phyloP scores from a whole-genome alignment of 2,113 vertebrate species.

The Ranitomeya variabilis region DNA sequence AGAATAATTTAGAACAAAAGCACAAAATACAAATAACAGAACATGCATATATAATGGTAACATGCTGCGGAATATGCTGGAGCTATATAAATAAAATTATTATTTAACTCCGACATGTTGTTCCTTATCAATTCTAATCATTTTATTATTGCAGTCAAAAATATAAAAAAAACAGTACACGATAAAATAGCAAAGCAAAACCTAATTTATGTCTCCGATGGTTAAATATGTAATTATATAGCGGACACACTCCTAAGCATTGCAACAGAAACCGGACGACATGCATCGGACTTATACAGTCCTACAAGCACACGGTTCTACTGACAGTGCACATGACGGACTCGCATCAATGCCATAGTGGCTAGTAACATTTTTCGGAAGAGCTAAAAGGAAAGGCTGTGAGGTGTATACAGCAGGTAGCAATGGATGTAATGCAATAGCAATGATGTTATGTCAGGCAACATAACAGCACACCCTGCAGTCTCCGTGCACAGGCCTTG shows the following conservation, averaged over 20 bases:
- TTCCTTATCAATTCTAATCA: no score
- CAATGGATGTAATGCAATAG: neutral
- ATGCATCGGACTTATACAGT: neutral
- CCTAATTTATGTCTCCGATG: neutral
- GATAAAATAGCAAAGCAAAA: no score
- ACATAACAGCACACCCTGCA: neutral
- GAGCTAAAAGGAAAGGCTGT: neutral
- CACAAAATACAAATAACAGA: no score
- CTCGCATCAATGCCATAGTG: neutral
- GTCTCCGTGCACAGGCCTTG: slow-evolving; percentile 56
- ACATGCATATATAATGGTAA: no score
- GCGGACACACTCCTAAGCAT: neutral
- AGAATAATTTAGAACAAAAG: no score
- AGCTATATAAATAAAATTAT: no score
- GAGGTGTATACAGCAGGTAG: neutral
- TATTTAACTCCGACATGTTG: no score
- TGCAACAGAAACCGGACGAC: neutral
- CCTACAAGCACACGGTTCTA: neutral
- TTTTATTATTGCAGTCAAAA: no score
- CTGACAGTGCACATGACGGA: neutral
- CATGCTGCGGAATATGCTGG: no score
- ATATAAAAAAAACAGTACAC: no score
- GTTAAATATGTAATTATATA: neutral
- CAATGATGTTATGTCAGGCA: slow-evolving; percentile 4
- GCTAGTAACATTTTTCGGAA: neutral